Conservation (phyloP, 2,797 vertebrate genomes). For the Lacerta agilis region DNA sequence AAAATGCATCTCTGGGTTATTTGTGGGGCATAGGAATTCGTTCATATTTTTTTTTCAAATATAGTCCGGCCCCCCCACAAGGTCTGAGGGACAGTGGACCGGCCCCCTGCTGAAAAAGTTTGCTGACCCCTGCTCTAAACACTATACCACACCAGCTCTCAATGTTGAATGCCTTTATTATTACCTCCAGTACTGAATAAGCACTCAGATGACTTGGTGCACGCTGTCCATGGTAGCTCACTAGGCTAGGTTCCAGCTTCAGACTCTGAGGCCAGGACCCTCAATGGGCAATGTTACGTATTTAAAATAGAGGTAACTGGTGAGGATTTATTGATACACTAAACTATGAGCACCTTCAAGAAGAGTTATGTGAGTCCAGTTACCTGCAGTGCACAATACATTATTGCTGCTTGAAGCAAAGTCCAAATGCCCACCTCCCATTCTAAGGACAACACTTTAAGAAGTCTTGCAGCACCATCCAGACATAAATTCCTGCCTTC, state of each 20-base stretch:
- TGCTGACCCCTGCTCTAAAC: no score
- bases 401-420: neutral
- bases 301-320: neutral
- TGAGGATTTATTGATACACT: no score
- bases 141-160: no score
- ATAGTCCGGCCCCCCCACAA: no score
- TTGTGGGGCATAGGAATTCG: no score
- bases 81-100: no score
- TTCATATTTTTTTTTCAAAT: no score
- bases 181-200: neutral
- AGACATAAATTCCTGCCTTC: neutral
- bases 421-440: neutral
- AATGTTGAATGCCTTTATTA: neutral
- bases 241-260: neutral
- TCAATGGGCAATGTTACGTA: neutral
- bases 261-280: neutral
- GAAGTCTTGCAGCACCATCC: neutral
- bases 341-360: neutral
- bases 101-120: no score
- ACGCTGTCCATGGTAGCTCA: neutral
- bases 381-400: neutral
- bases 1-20: no score
- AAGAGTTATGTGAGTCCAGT: neutral
- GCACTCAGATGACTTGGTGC: neutral
- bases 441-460: neutral